phyloP scores from a whole-genome alignment of 2,797 vertebrate genomes.

The Manis crassicaudata region DNA sequence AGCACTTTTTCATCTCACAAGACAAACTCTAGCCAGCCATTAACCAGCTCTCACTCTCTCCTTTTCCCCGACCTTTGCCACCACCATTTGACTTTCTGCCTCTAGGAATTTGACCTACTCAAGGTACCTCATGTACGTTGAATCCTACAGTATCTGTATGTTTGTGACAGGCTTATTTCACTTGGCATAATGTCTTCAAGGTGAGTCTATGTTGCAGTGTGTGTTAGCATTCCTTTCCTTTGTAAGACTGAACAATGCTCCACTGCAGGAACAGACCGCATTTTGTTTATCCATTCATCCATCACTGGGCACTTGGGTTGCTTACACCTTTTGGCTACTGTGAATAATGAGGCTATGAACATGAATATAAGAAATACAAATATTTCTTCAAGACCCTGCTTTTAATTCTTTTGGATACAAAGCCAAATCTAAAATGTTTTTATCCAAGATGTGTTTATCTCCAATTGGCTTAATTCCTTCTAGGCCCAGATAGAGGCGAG shows the following conservation, averaged over 20 bases:
- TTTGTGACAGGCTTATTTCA: background rate
- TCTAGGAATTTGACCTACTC: background rate
- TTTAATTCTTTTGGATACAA: background rate
- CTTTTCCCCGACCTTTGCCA: background rate
- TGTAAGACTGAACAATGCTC: background rate
- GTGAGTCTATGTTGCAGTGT: background rate
- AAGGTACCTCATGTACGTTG: background rate
- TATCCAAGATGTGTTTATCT: background rate
- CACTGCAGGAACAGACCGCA: background rate
- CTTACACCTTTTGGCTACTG: background rate
- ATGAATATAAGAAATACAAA: background rate
- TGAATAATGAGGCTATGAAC: background rate
- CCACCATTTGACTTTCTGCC: background rate
- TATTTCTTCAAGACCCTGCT: background rate
- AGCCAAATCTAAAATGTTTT: background rate
- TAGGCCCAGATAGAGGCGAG: background rate
- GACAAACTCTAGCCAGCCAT: background rate
- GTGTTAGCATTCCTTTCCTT: background rate
- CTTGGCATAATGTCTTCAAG: background rate
- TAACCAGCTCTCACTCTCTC: background rate
- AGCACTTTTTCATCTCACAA: background rate
- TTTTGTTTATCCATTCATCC: background rate
- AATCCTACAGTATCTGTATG: background rate
- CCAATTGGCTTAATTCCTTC: background rate
- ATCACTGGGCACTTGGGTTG: background rate